Evolutionary conservation across 2,113 vertebrate genomes (phyloP).

Genomic region (Ia io): DNA sequence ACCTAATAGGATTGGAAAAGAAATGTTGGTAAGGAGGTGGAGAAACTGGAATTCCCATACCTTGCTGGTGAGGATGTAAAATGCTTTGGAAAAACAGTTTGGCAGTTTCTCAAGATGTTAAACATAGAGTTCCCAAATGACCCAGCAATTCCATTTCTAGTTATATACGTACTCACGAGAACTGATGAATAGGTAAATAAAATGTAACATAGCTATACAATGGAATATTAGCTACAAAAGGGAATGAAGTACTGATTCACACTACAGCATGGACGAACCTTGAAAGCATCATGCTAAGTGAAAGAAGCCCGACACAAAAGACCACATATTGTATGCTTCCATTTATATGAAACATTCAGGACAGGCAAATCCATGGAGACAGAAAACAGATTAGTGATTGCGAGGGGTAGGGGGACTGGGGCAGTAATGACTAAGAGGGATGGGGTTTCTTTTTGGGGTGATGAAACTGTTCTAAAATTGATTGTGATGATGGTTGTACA

Average conservation of each 20-base stretch:
- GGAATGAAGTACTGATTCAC: not conserved
- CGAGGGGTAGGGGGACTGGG: not conserved
- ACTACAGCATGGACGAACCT: not conserved
- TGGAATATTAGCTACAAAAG: not conserved
- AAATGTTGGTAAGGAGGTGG: not conserved
- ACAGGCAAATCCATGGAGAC: not conserved
- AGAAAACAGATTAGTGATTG: not conserved
- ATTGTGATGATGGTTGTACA: not conserved
- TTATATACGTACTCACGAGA: not conserved
- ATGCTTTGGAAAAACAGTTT: conserved; percentile 13
- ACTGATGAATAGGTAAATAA: not conserved
- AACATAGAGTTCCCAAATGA: not conserved
- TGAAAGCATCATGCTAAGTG: not conserved
- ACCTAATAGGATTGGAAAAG: not conserved
- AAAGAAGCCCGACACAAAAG: not conserved
- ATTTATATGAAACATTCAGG: not conserved
- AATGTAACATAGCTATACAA: not conserved
- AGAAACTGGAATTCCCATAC: not conserved
- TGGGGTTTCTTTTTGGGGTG: not conserved
- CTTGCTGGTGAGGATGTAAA: not conserved
- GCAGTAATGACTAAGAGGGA: not conserved
- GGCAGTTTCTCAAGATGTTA: not conserved
- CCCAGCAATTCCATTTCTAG: not conserved
- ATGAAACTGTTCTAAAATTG: not conserved
- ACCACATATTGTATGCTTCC: not conserved